Evolutionary conservation across 2,888 invertebrate species (phyloP), one percentile per base, ranked within the genome.

Genomic region (Apotomis betuletana): DNA sequence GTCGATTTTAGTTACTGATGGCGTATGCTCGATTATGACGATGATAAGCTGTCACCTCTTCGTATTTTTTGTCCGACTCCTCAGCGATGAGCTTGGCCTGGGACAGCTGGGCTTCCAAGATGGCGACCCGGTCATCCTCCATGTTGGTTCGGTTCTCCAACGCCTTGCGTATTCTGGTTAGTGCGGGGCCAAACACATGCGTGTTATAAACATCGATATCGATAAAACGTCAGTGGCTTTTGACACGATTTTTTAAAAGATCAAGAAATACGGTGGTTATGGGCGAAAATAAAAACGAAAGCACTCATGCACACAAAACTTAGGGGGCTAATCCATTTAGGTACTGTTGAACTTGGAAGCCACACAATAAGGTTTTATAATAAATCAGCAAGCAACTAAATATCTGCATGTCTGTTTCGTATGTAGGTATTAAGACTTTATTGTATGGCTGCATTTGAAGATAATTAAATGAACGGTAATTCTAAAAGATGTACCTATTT

Each of bases 31-130:
- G n/a, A 27, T 46, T 64, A 75, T 76, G 80, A 80, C 78, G 81
- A 78, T 77, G 80, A 81, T 75, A 84, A 85, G 84, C 85, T 81
- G 90, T 95, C 93, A 99, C 99, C 99, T 99, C 99, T 96, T 99
- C 99, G 94, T 99, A 99, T 97, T 99, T 99, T 94, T 99, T 98
- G 95, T 99, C 99, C 82, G 99, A 98, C 95, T 99, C 99, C 94
- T 99, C 99, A 81, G 99, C 99, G 94, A 99, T 99, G 94, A 98
- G 96, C 95, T 99, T 99, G 90, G 99, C 99, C 94, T 99, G 99
- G 83, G 99, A 96, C 90, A 99, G 96, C 94, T 99, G 99, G 84
- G 97, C 97, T 94, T 99, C 99, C 95, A 99, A 95, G 88, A 97
- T 96, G 91, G 97, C 97, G 93, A 99, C 98, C 91, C 99, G 96